phyloP scores from a whole-genome alignment of 2,797 vertebrate species.

The Furcifer pardalis region DNA sequence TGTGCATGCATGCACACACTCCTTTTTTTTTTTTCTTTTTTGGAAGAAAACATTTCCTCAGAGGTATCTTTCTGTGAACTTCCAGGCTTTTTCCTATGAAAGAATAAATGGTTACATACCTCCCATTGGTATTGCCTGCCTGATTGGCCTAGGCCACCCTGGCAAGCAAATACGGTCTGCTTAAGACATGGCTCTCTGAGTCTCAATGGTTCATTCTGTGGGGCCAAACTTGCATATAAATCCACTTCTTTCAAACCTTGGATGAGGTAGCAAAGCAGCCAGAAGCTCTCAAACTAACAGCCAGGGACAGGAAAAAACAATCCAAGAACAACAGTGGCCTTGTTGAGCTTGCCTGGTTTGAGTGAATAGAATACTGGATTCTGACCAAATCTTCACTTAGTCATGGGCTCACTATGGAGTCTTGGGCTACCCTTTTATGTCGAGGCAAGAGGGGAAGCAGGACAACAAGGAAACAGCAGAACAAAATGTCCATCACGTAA shows the following conservation, averaged over 20 bases:
- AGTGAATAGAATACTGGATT: conserved; percentile 12
- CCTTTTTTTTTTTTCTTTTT: too few species aligned
- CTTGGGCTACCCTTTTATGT: not conserved
- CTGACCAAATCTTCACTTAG: not conserved
- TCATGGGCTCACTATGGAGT: not conserved
- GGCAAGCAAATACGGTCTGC: not conserved
- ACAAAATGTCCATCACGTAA: not conserved
- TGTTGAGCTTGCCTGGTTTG: conserved; percentile 3
- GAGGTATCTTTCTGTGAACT: conserved; percentile 16
- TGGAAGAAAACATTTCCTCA: conserved; percentile 1
- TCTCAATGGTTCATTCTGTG: conserved; percentile 4
- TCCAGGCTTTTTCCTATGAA: not conserved
- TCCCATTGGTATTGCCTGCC: not conserved
- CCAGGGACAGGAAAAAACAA: not conserved
- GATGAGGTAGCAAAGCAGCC: not conserved
- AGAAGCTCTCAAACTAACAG: conserved; percentile 16
- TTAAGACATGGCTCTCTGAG: not conserved
- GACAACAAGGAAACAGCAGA: not conserved
- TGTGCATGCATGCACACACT: too few species aligned
- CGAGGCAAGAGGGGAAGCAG: not conserved
- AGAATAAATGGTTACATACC: not conserved
- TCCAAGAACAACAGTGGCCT: conserved; percentile 13
- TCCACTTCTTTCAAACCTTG: conserved; percentile 3
- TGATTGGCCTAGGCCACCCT: not conserved
- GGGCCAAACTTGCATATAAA: conserved; percentile 4